Percentiles rank a stretch among this genome's conserved stretches.
Evolutionary conservation across 1,140 invertebrate genomes (phyloP).

Genomic region (Leucophenga varia): DNA sequence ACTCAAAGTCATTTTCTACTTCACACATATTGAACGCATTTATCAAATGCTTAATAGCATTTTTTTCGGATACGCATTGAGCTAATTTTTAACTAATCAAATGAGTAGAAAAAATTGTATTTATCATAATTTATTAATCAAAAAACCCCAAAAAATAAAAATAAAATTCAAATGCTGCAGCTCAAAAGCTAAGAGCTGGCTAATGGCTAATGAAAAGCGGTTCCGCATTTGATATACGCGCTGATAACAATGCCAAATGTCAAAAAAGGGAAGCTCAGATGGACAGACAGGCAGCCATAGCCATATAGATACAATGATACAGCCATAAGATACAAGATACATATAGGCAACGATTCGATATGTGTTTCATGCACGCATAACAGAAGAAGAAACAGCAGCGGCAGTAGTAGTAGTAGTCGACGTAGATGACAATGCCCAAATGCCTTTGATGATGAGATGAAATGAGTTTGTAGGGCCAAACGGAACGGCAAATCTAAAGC

Average conservation of each 20-base stretch:
- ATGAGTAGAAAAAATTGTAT: too few relatives aligned
- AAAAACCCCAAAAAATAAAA: too few relatives aligned
- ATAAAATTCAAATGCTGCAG: constrained; percentile 40
- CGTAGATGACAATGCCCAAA: too few relatives aligned
- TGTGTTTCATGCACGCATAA: constrained; percentile 18
- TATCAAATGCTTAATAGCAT: constrained; percentile 35
- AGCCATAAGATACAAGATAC: too few relatives aligned
- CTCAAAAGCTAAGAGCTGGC: constrained; percentile 3
- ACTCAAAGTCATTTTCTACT: too few relatives aligned
- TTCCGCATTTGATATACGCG: constrained; percentile 39
- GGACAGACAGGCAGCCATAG: too few relatives aligned
- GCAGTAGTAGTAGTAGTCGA: background rate
- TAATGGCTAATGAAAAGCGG: constrained; percentile 32
- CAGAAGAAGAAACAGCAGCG: constrained; percentile 6
- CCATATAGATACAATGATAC: too few relatives aligned
- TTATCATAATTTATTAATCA: constrained; percentile 51
- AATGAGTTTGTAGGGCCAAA: too few relatives aligned
- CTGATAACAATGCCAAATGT: constrained; percentile 42
- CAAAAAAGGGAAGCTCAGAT: constrained; percentile 9
- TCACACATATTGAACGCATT: too few relatives aligned
- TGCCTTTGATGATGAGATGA: too few relatives aligned
- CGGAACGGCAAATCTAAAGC: too few relatives aligned
- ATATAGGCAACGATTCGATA: constrained; percentile 2
- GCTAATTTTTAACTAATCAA: background rate
- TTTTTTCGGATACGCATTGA: background rate